These are phyloP conservation scores for Nipponia nippon DNA, from an alignment of 2,113 vertebrate species.

Conservation along the genomic window DNA sequence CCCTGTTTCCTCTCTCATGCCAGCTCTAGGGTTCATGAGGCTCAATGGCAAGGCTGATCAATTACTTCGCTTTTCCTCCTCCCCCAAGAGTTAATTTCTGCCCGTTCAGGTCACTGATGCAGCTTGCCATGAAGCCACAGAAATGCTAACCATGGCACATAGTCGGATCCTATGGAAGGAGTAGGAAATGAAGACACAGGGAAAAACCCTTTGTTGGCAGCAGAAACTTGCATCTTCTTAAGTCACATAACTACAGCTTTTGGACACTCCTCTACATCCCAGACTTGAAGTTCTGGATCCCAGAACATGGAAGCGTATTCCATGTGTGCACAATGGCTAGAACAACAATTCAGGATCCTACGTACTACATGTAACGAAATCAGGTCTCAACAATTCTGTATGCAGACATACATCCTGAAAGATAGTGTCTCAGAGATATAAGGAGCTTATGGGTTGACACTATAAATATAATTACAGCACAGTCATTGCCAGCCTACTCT, in stretches of 20 bases:
- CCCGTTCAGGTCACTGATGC: background rate
- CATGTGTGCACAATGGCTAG: background rate
- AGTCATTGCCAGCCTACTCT: background rate
- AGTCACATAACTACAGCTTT: background rate
- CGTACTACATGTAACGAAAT: background rate
- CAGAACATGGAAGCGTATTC: background rate
- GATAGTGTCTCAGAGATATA: background rate
- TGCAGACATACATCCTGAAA: background rate
- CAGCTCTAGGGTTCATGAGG: background rate
- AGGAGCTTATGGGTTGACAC: rapidly evolving
- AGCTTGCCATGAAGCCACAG: rapidly evolving
- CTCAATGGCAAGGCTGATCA: background rate
- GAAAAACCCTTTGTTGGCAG: background rate
- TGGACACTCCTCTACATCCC: background rate
- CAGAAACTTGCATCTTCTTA: background rate
- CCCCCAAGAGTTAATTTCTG: background rate
- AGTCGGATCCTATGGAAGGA: background rate
- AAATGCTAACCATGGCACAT: background rate
- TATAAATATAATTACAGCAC: background rate
- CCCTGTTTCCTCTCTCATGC: background rate
- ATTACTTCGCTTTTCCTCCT: background rate
- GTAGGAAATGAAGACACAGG: background rate
- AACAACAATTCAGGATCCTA: background rate
- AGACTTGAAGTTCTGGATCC: background rate
- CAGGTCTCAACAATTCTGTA: background rate